Percentiles rank a stretch among this genome's conserved stretches.
Conservation (phyloP, 2,888 invertebrate species). For the Aradus depressus region DNA sequence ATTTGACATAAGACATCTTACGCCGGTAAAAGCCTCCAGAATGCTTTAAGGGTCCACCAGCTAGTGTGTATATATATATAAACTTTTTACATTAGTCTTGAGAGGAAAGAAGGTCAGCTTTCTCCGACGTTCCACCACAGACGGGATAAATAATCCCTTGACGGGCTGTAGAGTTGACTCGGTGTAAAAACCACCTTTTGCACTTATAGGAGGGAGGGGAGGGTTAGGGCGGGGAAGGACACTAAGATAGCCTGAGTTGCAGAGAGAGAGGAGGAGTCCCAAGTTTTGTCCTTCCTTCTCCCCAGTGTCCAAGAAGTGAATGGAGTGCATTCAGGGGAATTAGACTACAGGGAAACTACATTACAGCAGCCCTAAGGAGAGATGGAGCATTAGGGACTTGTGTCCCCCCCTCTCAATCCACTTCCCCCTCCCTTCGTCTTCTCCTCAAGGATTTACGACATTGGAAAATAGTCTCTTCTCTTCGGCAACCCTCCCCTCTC, state of each 20-base stretch:
- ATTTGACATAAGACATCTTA: no score
- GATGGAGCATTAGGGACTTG: background rate
- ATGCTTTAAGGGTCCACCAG: no score
- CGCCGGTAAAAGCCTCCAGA: no score
- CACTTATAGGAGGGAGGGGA: slow-evolving; percentile 2
- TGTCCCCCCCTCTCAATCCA: slow-evolving; percentile 1
- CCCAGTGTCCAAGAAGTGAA: slow-evolving; percentile 6
- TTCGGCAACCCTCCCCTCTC: background rate
- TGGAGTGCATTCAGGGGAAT: slow-evolving; percentile 15
- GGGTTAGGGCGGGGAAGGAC: no score
- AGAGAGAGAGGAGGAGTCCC: slow-evolving; percentile 1
- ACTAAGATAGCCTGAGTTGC: no score
- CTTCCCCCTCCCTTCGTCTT: background rate
- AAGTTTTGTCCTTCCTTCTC: slow-evolving; percentile 4
- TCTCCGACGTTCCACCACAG: background rate
- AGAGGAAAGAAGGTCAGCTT: no score
- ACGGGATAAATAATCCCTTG: slow-evolving; percentile 5
- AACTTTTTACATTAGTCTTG: no score
- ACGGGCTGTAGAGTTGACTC: background rate
- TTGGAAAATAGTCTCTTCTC: background rate
- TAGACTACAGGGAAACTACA: slow-evolving; percentile 18
- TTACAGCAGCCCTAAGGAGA: slow-evolving; percentile 1
- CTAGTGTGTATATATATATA: no score
- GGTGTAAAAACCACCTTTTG: slow-evolving; percentile 12
- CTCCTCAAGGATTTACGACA: background rate